Base-by-base conservation (phyloP, 2,797 vertebrate species). In the Tachyglossus aculeatus region DNA sequence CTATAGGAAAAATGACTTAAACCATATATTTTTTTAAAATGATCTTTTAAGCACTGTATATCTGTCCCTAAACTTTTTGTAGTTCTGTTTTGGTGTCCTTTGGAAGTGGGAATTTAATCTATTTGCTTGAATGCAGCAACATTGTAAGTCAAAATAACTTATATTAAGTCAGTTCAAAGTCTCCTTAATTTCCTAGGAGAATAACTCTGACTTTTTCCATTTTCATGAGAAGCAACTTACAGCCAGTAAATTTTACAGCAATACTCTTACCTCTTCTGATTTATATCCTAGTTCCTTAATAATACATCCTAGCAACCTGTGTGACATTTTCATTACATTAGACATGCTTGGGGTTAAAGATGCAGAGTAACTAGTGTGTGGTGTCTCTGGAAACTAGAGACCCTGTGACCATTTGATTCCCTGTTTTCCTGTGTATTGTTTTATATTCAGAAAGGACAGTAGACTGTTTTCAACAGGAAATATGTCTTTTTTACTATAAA, bases 141-240 rank as follows among this genome's bases (percentile, higher is more conserved):
- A 77, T 81, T 53, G 48, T 67, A 87, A 58, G 61, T 80, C 85
- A 71, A 83, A 89, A 80, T 82, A 84, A 83, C 47, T 60, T 24
- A 10, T 29, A 39, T 83, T 88, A 75, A 55, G 37, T 81, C 72
- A 57, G 57, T 78, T 69, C 34, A 41, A 75, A 59, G 61, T 65
- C 48, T 78, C 65, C 44, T 71, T 58, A 85, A 62, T 87, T 89
- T 91, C 80, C 74, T 73, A n/a, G 24, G 64, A 57, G 33, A 79
- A 72, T 68, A 72, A 74, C 71, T 41, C 67, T 80, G 74, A 74
- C 75, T 84, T 87, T 83, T 54, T 85, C 44, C 29, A 36, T 83
- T 73, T 77, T 84, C 71, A 75, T 73, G 40, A 43, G 47, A 74
- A 61, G 32, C 2, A 71, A 56, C 66, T 77, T 77, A 74, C 48